These are phyloP conservation scores for Otis tarda DNA, from an alignment of 2,113 vertebrate species.

Conservation along the genomic window DNA sequence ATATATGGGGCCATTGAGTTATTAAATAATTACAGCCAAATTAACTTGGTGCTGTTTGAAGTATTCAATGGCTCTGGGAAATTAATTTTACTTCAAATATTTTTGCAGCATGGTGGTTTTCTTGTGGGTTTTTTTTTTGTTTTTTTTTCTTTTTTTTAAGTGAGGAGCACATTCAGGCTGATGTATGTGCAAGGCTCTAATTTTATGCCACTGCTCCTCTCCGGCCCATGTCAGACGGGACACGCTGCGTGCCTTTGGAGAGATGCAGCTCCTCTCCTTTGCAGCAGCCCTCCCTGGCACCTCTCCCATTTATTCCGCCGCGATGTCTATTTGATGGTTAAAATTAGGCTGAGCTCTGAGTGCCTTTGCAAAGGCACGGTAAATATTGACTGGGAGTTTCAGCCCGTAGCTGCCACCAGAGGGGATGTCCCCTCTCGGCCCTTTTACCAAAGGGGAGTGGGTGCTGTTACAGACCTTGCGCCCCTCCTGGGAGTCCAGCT, in stretches of 20 bases:
- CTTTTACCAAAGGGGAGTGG: not conserved
- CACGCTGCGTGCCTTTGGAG: not conserved
- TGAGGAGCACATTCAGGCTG: not conserved
- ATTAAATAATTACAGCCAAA: constrained; percentile 61
- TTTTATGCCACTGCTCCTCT: not conserved
- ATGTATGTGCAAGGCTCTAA: not conserved
- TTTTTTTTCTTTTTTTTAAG: not conserved
- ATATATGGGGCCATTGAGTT: constrained; percentile 9
- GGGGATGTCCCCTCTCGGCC: accelerated
- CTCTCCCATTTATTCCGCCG: constrained; percentile 22
- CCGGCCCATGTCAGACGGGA: not conserved
- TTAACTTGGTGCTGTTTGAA: constrained; percentile 43
- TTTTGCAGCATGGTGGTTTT: not conserved
- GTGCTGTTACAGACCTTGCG: not conserved
- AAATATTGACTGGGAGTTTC: constrained; percentile 19
- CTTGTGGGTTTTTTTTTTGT: not conserved
- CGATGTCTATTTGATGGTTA: constrained; percentile 14
- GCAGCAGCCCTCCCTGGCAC: constrained; percentile 9
- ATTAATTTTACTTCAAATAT: constrained; percentile 13
- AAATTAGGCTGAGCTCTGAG: constrained; percentile 34
- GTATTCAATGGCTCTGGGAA: constrained; percentile 24
- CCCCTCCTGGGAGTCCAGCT: not conserved
- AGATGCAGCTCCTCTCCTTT: not conserved
- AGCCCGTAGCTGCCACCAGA: not conserved
- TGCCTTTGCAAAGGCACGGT: constrained; percentile 39